Percentiles rank a stretch among this genome's conserved stretches.
phyloP scores from a whole-genome alignment of 64 coral and sea anemone genomes.

The Orbicella faveolata region DNA sequence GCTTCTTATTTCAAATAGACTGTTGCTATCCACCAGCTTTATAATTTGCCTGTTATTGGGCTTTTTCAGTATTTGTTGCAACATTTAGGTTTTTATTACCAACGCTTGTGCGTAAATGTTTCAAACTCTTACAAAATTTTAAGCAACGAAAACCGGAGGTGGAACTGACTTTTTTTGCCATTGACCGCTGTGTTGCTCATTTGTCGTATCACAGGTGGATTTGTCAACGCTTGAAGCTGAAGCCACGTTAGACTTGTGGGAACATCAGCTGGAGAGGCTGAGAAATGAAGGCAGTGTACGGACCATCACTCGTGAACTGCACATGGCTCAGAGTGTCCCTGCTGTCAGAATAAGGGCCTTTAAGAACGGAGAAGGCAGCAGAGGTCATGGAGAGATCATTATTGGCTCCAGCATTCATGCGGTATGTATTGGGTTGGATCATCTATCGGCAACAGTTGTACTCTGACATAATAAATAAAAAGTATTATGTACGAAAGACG shows the following conservation, averaged over 20 bases:
- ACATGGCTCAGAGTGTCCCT: constrained; percentile 73
- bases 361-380: constrained; percentile 87
- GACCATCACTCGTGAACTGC: constrained; percentile 80
- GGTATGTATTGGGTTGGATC: constrained; percentile 22
- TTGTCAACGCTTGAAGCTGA: constrained; percentile 89
- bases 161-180: too few species aligned
- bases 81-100: too few species aligned
- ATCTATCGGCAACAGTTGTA: neutral
- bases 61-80: too few species aligned
- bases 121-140: too few species aligned
- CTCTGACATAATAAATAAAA: too few species aligned
- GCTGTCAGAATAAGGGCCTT: constrained; percentile 89
- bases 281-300: constrained; percentile 79
- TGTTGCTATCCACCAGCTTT: too few species aligned
- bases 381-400: constrained; percentile 57
- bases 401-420: constrained; percentile 90
- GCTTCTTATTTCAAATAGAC: too few species aligned
- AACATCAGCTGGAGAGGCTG: constrained; percentile 84
- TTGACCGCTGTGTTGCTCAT: too few species aligned
- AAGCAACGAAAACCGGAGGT: too few species aligned
- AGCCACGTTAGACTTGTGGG: constrained; percentile 90
- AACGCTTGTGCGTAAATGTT: too few species aligned
- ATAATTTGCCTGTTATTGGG: too few species aligned
- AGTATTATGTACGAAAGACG: too few species aligned
- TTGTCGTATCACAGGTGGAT: constrained; percentile 59